Conservation (phyloP, 2,888 invertebrate species). For the Aromia moschata region DNA sequence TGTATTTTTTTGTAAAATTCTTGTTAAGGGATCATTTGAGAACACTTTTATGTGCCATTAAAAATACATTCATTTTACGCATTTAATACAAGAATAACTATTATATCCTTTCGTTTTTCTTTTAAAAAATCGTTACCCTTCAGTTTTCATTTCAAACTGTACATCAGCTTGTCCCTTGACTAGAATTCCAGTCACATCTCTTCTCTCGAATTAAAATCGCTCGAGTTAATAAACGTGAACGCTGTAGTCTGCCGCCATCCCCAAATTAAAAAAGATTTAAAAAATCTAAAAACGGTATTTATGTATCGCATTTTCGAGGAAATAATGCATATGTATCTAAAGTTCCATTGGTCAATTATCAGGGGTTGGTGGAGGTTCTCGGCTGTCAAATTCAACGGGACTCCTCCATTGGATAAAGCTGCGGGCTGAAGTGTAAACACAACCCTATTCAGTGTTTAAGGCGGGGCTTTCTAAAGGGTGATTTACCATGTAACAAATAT, state of each 20-base stretch:
- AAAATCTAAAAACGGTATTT: constrained; percentile 39
- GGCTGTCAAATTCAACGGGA: constrained; percentile 51
- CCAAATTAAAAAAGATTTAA: constrained; percentile 17
- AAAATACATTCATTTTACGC: too few relatives aligned
- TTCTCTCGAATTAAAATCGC: not conserved
- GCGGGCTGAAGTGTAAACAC: constrained; percentile 58
- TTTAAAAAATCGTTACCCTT: too few relatives aligned
- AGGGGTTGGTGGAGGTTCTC: constrained; percentile 55
- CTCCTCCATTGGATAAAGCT: constrained; percentile 57
- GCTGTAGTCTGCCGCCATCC: not conserved
- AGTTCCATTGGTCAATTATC: constrained; percentile 57
- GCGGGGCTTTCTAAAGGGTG: constrained; percentile 55
- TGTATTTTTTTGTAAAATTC: too few relatives aligned
- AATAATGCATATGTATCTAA: constrained; percentile 42
- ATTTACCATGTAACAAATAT: constrained; percentile 52
- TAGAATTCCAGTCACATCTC: too few relatives aligned
- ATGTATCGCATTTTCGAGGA: constrained; percentile 47
- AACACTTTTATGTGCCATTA: too few relatives aligned
- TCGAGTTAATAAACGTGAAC: constrained; percentile 8
- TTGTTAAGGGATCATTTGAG: too few relatives aligned
- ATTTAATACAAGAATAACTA: too few relatives aligned
- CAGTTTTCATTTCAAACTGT: too few relatives aligned
- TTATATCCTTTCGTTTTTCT: too few relatives aligned
- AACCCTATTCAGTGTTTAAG: constrained; percentile 55
- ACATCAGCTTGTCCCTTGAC: too few relatives aligned